Percentiles rank a stretch among this genome's conserved stretches.
phyloP scores from a whole-genome alignment of 2,113 vertebrate genomes.

The Phalacrocorax aristotelis region DNA sequence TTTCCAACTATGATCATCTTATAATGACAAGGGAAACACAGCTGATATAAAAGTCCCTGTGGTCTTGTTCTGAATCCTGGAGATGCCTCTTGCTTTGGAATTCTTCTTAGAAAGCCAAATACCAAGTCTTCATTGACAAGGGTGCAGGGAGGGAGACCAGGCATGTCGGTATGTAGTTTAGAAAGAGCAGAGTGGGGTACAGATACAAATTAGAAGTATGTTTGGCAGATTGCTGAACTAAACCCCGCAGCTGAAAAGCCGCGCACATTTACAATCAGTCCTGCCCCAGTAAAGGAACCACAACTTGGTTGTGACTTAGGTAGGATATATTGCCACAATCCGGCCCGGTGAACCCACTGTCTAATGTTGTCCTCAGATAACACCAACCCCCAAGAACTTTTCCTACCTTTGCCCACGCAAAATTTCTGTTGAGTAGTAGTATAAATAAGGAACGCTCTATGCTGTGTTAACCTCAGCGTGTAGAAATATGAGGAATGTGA shows the following conservation, averaged over 20 bases:
- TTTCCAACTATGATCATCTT: neutral
- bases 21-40: neutral
- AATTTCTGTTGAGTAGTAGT: neutral
- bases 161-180: neutral
- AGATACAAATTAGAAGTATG: neutral
- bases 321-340: neutral
- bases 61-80: neutral
- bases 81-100: neutral
- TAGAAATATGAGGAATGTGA: neutral
- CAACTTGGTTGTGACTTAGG: neutral
- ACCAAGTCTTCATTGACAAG: neutral
- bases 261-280: neutral
- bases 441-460: neutral
- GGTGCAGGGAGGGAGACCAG: neutral
- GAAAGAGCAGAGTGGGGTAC: neutral
- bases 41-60: neutral
- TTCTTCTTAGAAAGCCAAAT: neutral
- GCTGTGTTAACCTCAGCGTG: neutral
- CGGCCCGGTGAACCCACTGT: neutral
- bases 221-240: neutral
- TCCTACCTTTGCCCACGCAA: neutral
- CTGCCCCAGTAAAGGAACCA: neutral
- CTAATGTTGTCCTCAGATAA: neutral
- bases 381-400: neutral
- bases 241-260: neutral